phyloP scores from a whole-genome alignment of 2,113 vertebrate genomes.

The Neogobius melanostomus region DNA sequence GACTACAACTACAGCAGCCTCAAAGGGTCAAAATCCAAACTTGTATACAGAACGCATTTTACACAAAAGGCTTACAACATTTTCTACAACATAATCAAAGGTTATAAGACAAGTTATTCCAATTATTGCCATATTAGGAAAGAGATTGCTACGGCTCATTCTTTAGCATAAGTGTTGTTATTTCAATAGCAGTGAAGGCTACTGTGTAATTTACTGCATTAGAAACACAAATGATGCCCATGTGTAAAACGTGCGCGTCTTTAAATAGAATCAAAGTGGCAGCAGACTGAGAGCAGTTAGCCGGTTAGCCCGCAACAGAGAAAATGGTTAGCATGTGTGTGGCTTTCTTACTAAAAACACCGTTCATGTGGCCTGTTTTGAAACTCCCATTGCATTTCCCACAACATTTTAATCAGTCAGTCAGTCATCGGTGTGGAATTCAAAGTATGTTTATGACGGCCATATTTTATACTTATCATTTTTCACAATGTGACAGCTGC shows the following conservation, averaged over 20 bases:
- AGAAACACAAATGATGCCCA: too few relatives aligned
- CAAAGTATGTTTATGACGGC: neutral
- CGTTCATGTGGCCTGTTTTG: neutral
- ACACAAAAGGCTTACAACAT: neutral
- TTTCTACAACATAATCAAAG: neutral
- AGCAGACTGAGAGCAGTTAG: neutral
- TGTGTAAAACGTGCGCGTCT: neutral
- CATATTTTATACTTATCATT: neutral
- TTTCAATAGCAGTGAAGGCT: neutral
- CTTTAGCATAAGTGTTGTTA: neutral
- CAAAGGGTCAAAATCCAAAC: constrained; percentile 3
- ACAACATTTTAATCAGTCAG: neutral
- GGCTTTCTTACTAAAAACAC: neutral
- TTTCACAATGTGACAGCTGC: neutral
- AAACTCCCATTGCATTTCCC: neutral
- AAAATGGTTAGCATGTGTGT: constrained; percentile 10
- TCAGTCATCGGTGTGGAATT: neutral
- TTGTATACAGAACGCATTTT: neutral
- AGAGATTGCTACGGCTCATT: too few relatives aligned
- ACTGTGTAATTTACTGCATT: neutral
- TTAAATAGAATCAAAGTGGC: constrained; percentile 5
- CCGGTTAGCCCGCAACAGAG: neutral
- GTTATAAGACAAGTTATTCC: too few relatives aligned
- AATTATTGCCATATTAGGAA: too few relatives aligned
- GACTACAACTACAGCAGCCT: neutral